A percentile compares a stretch with the other conserved stretches of the same genome.
phyloP scores from a whole-genome alignment of 2,888 invertebrate genomes.

The Aelia acuminata region DNA sequence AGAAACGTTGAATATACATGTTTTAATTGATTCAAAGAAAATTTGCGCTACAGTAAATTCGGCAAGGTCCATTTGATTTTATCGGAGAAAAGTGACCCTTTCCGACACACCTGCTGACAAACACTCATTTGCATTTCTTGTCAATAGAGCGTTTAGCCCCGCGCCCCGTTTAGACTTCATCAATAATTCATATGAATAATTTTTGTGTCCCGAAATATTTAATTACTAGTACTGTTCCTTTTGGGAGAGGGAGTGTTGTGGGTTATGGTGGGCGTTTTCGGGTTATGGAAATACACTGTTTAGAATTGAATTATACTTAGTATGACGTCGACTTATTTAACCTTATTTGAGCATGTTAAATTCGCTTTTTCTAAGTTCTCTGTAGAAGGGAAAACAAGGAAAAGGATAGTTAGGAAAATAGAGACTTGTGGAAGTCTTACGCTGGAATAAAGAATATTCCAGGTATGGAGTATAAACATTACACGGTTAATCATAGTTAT shows the following conservation, averaged over 20 bases:
- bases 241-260: neutral
- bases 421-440: no score
- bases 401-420: no score
- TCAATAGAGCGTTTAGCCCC: constrained; percentile 2
- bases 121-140: constrained; percentile 3
- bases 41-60: neutral
- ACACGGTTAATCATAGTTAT: no score
- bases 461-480: no score
- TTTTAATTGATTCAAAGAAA: neutral
- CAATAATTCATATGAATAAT: constrained; percentile 29
- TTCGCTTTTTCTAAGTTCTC: no score
- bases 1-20: no score
- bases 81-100: neutral
- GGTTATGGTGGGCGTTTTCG: neutral
- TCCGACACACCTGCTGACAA: neutral
- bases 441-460: no score
- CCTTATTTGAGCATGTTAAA: no score
- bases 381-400: no score
- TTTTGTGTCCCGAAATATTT: neutral
- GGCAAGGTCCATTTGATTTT: neutral
- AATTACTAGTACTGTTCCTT: neutral
- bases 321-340: no score
- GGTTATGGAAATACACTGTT: neutral
- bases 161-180: neutral
- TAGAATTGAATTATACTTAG: no score